These are phyloP conservation scores for Campoletis raptor DNA, from an alignment of 2,888 invertebrate genomes.

Conservation along the genomic window DNA sequence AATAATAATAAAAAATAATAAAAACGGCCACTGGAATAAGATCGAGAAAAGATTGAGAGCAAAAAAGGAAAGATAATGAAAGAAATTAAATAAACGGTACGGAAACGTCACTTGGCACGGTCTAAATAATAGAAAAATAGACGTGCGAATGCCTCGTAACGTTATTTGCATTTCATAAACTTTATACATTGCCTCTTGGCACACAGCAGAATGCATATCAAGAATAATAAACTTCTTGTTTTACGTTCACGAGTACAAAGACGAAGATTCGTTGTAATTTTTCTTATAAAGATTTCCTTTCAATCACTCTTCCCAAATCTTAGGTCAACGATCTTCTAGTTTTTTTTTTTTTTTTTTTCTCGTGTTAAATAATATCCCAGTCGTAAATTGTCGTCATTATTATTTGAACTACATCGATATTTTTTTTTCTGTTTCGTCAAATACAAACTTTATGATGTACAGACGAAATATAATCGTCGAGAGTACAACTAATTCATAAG, in stretches of 20 bases:
- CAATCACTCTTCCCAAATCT: background rate
- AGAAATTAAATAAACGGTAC: slow-evolving; percentile 7
- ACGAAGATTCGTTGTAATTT: background rate
- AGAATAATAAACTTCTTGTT: background rate
- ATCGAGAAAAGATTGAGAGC: background rate
- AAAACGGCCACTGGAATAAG: background rate
- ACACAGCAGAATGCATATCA: background rate
- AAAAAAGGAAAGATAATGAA: slow-evolving; percentile 12
- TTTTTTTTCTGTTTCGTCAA: background rate
- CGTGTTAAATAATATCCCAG: background rate
- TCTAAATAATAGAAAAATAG: slow-evolving; percentile 46
- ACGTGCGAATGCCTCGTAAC: background rate
- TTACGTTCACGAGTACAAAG: background rate
- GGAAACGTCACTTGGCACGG: slow-evolving; percentile 37
- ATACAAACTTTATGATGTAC: background rate
- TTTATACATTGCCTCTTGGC: background rate
- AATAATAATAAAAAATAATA: background rate
- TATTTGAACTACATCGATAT: background rate
- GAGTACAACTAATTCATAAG: slow-evolving; percentile 14
- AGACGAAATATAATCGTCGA: slow-evolving; percentile 6
- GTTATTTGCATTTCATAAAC: slow-evolving; percentile 3
- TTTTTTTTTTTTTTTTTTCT: background rate
- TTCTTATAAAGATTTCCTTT: background rate
- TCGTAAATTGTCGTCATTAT: background rate
- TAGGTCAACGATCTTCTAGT: background rate